Evolutionary conservation across 2,797 vertebrate genomes (phyloP).

Genomic region (Rhodeus uyekii): DNA sequence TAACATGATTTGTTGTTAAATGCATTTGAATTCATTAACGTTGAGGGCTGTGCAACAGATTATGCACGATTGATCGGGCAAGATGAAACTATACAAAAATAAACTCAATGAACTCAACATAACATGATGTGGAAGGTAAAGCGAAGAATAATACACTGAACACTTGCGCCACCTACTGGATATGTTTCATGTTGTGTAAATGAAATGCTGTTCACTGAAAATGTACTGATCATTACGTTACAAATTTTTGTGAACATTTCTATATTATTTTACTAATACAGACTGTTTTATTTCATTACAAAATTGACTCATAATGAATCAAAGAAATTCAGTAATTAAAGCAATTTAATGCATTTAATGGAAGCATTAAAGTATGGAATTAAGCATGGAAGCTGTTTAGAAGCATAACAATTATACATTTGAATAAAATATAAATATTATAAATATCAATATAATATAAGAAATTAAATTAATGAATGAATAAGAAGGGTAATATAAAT

Average conservation of each 20-base stretch:
- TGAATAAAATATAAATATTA: background rate
- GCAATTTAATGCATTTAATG: background rate
- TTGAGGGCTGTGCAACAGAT: background rate
- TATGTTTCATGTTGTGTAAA: rapidly evolving
- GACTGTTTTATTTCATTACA: background rate
- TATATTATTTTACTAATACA: background rate
- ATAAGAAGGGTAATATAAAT: too few relatives aligned
- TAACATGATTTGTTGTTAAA: background rate
- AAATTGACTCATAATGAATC: background rate
- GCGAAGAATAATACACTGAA: slow-evolving; percentile 33
- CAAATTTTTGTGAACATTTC: background rate
- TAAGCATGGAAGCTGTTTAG: too few relatives aligned
- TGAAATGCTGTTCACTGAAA: background rate
- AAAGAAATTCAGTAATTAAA: background rate
- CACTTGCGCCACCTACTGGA: slow-evolving; percentile 67
- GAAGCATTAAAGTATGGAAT: too few relatives aligned
- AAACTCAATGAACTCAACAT: background rate
- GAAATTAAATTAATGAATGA: background rate
- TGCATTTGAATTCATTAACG: background rate
- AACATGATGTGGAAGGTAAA: background rate
- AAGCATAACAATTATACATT: too few relatives aligned
- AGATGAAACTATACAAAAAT: background rate
- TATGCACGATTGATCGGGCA: too few relatives aligned
- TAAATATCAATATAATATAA: background rate
- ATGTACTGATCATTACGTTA: background rate